phyloP scores from a whole-genome alignment of 35 echinoderm and acorn worm species.

The Apostichopus californicus region DNA sequence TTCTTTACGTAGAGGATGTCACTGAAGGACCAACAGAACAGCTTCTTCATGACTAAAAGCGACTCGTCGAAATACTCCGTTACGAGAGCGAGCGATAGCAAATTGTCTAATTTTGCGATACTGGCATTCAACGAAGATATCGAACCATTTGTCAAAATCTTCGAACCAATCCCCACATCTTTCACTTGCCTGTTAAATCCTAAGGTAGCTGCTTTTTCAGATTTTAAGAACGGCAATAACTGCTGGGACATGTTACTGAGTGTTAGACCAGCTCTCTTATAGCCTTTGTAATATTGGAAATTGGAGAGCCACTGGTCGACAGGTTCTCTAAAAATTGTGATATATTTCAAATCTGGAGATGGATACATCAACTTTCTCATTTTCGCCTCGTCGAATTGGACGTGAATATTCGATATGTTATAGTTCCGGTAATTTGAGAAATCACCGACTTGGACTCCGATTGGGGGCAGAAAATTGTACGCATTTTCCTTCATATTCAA shows the following conservation, averaged over 20 bases:
- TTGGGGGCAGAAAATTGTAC: conserved; percentile 33
- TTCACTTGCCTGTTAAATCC: background rate
- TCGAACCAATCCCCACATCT: conserved; percentile 7
- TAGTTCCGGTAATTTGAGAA: conserved; percentile 32
- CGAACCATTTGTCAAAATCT: background rate
- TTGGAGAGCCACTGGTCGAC: conserved; percentile 13
- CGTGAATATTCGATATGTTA: conserved; percentile 44
- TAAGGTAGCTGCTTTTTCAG: no score
- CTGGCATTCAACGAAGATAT: background rate
- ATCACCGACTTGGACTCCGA: conserved; percentile 21
- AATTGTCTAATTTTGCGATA: background rate
- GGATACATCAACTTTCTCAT: conserved; percentile 7
- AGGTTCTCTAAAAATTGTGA: conserved; percentile 48
- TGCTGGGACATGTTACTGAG: background rate
- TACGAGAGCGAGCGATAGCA: conserved; percentile 7
- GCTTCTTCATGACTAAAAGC: conserved; percentile 2
- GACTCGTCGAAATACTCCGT: conserved; percentile 60
- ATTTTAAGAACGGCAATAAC: conserved; percentile 3
- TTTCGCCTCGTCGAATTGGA: background rate
- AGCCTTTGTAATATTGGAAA: conserved; percentile 45
- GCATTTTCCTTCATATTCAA: background rate
- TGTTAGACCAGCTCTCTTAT: background rate
- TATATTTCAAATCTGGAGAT: conserved; percentile 21
- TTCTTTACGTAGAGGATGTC: conserved; percentile 52
- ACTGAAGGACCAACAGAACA: conserved; percentile 37